Conservation (phyloP, 2,888 invertebrate genomes). For the Idaea biselata region DNA sequence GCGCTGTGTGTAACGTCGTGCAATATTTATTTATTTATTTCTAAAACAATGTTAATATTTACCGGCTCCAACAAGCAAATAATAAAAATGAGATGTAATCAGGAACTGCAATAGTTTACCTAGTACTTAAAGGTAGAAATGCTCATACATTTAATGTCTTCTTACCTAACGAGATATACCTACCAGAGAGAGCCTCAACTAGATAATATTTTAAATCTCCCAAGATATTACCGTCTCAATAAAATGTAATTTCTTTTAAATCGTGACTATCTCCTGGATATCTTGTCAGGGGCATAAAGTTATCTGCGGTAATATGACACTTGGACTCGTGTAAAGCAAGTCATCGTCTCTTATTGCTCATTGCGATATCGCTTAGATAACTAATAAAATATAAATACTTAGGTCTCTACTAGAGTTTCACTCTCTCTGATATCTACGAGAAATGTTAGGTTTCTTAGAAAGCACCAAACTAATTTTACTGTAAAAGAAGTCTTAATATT, state of each 20-base stretch:
- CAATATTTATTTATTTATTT: too few species aligned
- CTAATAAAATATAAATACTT: background rate
- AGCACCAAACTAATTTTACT: too few species aligned
- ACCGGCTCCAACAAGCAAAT: background rate
- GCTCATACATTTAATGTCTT: background rate
- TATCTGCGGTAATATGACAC: constrained; percentile 48
- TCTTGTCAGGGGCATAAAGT: constrained; percentile 37
- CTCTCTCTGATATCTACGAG: background rate
- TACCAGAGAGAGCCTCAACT: background rate
- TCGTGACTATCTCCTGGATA: constrained; percentile 39
- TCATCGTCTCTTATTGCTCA: constrained; percentile 56
- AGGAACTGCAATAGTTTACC: background rate
- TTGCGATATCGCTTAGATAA: constrained; percentile 33
- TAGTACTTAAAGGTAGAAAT: background rate
- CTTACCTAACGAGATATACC: background rate
- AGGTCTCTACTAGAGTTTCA: background rate
- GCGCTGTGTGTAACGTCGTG: too few species aligned
- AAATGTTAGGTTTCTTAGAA: too few species aligned
- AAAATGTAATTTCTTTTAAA: constrained; percentile 34
- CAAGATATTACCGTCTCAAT: background rate
- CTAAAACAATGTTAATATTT: too few species aligned
- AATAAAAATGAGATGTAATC: background rate
- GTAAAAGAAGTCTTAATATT: too few species aligned
- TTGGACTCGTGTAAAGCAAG: constrained; percentile 42
- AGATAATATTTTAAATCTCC: background rate